Evolutionary conservation across 1,140 invertebrate genomes (phyloP), one percentile per base, ranked within the genome.

Genomic region (Glossosoma conforme): DNA sequence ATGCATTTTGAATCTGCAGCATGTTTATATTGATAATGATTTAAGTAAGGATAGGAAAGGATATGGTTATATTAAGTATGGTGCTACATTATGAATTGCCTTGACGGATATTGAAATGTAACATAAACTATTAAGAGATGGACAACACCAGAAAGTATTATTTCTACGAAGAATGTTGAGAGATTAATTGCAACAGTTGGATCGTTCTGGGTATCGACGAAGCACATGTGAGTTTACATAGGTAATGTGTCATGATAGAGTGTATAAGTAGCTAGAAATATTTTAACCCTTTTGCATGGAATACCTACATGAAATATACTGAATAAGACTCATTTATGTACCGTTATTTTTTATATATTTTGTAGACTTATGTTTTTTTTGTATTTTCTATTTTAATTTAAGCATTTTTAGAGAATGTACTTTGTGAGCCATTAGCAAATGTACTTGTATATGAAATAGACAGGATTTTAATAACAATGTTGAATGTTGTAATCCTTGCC

Each of bases 11-110:
- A 36, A 25, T 14, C 13, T 30, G 19, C 28, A n/a, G 41, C 44
- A 44, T 51, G 48, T 51, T 51, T 50, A 33, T 33, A 33, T 8
- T 52, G 41, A 52, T 37, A 30, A n/a, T 21, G 8, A 25, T 13
- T 46, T 46, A 38, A 33, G 32, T 50, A 46, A 54, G 35, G 17
- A 49, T 32, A 42, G 55, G 41, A 52, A 43, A 44, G 44, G 46
- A 56, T 53, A 57, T 47, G 45, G 40, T 56, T 56, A 57, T 50
- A 58, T 52, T 50, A 53, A 46, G 56, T 58, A 58, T 53, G 56
- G 56, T 58, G 56, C 56, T 58, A 58, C 47, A 58, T 51, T 53
- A 51, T 53, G 51, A 58, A 58, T 53, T 58, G 56, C 56, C 56
- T 58, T 58, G 56, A 54, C 35, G 56, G 56, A 53, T 56, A 52